Percentiles rank a stretch among this genome's conserved stretches.
phyloP scores from a whole-genome alignment of 2,888 invertebrate genomes.

The Dinocampus coccinellae region DNA sequence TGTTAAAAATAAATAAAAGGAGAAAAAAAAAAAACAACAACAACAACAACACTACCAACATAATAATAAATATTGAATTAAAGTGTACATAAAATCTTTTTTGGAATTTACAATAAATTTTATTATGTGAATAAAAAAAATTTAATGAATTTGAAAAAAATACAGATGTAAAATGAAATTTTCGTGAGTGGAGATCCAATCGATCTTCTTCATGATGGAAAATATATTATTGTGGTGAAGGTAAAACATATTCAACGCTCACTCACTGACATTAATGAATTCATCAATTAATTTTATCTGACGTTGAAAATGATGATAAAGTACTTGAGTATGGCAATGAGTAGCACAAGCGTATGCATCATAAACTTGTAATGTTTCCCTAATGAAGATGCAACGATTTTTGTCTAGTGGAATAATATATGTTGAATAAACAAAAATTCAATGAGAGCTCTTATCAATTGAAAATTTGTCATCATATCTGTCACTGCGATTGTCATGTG shows the following conservation, averaged over 20 bases:
- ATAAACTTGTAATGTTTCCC: slow-evolving; percentile 31
- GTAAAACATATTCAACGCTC: slow-evolving; percentile 22
- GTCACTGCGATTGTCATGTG: too few species aligned
- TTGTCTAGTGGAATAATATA: neutral
- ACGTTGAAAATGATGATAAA: slow-evolving; percentile 30
- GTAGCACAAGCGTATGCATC: slow-evolving; percentile 39
- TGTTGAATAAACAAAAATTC: neutral
- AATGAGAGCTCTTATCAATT: neutral
- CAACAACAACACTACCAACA: neutral
- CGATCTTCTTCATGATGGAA: slow-evolving; percentile 20
- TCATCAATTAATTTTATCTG: slow-evolving; percentile 35
- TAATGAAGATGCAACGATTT: slow-evolving; percentile 37
- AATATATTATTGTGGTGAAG: neutral
- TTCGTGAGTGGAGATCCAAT: slow-evolving; percentile 1
- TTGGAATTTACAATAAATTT: neutral
- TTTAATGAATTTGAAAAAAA: neutral
- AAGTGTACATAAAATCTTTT: neutral
- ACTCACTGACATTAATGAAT: slow-evolving; percentile 16
- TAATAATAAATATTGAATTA: neutral
- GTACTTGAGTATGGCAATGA: slow-evolving; percentile 36
- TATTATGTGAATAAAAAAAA: neutral
- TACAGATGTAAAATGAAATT: neutral
- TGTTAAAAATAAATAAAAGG: slow-evolving; percentile 5
- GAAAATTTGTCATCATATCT: neutral
- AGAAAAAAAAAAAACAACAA: neutral